Conservation (phyloP, 2,888 invertebrate genomes). For the Metacarcinus magister region DNA sequence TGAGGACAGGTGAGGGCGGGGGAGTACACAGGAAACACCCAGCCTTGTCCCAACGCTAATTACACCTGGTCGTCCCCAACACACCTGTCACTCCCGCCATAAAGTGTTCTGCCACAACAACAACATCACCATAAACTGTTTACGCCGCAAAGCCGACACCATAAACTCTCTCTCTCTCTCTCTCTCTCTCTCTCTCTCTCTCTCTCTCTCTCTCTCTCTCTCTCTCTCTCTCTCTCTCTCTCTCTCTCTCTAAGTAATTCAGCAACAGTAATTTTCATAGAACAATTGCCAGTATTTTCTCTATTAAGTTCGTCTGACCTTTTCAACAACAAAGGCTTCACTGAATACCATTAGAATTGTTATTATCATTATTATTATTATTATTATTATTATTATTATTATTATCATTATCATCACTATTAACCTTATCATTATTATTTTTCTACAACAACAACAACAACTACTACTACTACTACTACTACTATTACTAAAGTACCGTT, state of each 20-base stretch:
- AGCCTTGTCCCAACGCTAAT: neutral
- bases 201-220: constrained; percentile 39
- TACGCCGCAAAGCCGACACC: neutral
- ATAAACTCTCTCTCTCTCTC: constrained; percentile 41
- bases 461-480: no score
- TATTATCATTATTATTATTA: no score
- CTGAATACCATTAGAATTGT: no score
- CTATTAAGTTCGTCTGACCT: no score
- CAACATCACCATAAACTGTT: constrained; percentile 28
- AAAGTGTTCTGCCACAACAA: constrained; percentile 29
- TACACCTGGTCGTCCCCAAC: neutral
- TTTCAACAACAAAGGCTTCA: no score
- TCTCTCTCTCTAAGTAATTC: neutral
- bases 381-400: no score
- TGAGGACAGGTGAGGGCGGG: constrained; percentile 14
- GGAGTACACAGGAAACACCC: neutral
- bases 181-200: constrained; percentile 48
- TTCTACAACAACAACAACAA: no score
- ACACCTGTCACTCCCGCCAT: constrained; percentile 17
- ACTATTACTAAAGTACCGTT: no score
- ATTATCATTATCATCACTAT: no score
- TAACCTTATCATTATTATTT: no score
- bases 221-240: constrained; percentile 31
- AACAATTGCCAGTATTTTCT: no score
- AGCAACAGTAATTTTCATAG: no score